phyloP scores from a whole-genome alignment of 2,113 vertebrate species.

The Nanorana parkeri region DNA sequence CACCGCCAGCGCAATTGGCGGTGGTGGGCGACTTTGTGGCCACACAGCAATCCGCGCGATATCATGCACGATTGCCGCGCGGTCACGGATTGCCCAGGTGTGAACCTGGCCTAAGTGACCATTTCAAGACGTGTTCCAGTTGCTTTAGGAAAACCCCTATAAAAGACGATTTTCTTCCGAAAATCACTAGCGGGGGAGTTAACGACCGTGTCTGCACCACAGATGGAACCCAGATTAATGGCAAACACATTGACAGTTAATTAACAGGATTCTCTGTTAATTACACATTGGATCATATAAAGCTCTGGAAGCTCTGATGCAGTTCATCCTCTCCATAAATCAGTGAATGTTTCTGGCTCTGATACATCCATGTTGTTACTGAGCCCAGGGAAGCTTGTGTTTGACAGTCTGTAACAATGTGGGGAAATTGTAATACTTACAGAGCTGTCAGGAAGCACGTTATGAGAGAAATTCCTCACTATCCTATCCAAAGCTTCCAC shows the following conservation, averaged over 20 bases:
- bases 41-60: no score
- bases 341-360: background rate
- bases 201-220: background rate
- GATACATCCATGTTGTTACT: background rate
- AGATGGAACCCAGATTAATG: background rate
- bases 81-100: no score
- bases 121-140: no score
- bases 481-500: background rate
- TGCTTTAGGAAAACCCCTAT: no score
- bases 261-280: background rate
- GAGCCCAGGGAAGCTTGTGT: background rate
- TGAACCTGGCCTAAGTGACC: no score
- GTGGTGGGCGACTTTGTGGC: no score
- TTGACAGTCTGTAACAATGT: slow-evolving; percentile 22
- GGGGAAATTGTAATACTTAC: background rate
- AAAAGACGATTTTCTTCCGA: no score
- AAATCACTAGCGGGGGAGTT: no score
- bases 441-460: background rate
- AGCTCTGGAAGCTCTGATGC: background rate
- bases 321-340: background rate
- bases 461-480: background rate
- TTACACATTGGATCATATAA: background rate
- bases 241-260: background rate
- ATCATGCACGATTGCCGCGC: no score
- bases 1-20: no score